These are phyloP conservation scores for Agapornis canus DNA, from an alignment of 2,797 vertebrate genomes.

Conservation along the genomic window DNA sequence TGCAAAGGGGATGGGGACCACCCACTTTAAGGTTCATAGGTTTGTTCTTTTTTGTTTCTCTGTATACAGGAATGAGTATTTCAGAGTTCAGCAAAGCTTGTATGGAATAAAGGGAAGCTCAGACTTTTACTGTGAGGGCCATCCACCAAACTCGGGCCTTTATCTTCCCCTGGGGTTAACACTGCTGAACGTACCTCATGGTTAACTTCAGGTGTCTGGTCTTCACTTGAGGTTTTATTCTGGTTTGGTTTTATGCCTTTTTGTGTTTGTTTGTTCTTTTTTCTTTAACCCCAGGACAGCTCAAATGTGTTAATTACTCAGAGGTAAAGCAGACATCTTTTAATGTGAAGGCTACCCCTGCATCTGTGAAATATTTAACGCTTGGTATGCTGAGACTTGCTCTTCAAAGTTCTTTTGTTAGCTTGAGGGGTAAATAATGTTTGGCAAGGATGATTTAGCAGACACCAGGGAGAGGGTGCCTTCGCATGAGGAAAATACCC, in stretches of 20 bases:
- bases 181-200: background rate
- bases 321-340: slow-evolving; percentile 36
- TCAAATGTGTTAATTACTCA: slow-evolving; percentile 16
- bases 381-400: slow-evolving; percentile 64
- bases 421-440: slow-evolving; percentile 62
- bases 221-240: background rate
- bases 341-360: slow-evolving; percentile 50
- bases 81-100: background rate
- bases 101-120: background rate
- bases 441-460: slow-evolving; percentile 48
- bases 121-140: background rate
- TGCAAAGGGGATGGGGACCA: rapidly evolving
- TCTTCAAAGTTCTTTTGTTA: slow-evolving; percentile 59
- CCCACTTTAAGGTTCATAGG: background rate
- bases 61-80: background rate
- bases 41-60: background rate
- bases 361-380: slow-evolving; percentile 57
- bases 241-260: background rate
- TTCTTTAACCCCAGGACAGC: slow-evolving; percentile 21
- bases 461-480: slow-evolving; percentile 8
- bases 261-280: background rate
- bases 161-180: background rate
- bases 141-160: background rate
- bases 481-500: slow-evolving; percentile 7
- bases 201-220: background rate